These are phyloP conservation scores for Coenobita brevimanus DNA, from an alignment of 1,140 invertebrate genomes.

Conservation along the genomic window DNA sequence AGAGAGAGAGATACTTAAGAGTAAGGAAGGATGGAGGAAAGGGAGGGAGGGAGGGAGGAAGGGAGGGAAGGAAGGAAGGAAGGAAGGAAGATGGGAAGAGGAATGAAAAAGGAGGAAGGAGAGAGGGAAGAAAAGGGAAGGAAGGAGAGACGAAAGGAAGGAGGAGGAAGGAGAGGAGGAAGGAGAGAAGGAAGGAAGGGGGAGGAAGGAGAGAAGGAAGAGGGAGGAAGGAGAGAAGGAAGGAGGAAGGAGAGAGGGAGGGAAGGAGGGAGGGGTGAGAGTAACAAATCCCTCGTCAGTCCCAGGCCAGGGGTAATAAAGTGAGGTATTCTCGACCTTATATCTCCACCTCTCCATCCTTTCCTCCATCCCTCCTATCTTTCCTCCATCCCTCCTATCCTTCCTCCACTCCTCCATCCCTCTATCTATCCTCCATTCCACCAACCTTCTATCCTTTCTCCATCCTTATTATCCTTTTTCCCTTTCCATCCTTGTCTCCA, in stretches of 20 bases:
- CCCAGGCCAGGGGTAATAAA: conserved; percentile 8
- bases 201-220: background rate
- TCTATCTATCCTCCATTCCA: too few species aligned
- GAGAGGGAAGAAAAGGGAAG: background rate
- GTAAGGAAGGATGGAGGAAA: background rate
- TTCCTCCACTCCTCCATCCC: too few species aligned
- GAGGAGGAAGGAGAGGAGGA: background rate
- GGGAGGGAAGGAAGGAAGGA: background rate
- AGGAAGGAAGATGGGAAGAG: background rate
- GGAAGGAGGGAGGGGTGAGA: background rate
- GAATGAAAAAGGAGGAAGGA: background rate
- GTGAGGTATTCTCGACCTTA: conserved; percentile 7
- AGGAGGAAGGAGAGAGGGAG: background rate
- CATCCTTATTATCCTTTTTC: too few species aligned
- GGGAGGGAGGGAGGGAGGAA: background rate
- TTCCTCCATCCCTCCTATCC: too few species aligned
- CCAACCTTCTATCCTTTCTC: too few species aligned
- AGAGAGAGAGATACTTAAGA: background rate
- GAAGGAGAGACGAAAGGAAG: background rate
- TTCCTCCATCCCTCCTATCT: background rate
- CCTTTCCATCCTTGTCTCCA: too few species aligned
- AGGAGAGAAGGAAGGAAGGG: too few species aligned
- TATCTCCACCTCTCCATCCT: background rate
- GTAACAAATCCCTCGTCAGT: conserved; percentile 10
- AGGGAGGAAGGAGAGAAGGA: background rate